These are phyloP conservation scores for Schizaphis graminum DNA, from an alignment of 2,888 invertebrate species.

Conservation along the genomic window DNA sequence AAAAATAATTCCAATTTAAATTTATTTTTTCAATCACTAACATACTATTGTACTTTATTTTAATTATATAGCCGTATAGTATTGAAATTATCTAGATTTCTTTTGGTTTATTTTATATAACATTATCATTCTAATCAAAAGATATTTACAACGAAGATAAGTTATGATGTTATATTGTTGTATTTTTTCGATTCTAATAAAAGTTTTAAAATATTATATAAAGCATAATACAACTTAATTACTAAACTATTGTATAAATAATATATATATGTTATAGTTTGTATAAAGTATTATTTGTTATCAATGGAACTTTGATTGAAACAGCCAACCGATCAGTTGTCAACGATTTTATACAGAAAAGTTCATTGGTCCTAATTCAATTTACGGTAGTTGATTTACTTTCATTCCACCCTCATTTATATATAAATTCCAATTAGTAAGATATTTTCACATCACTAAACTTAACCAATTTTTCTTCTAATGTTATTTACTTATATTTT, in stretches of 20 bases:
- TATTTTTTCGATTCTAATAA: background rate
- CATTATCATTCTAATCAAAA: background rate
- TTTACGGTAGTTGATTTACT: background rate
- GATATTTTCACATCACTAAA: background rate
- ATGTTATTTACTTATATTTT: background rate
- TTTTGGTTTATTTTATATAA: background rate
- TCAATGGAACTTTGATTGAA: background rate
- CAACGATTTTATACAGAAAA: background rate
- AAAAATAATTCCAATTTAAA: background rate
- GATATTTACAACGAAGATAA: background rate
- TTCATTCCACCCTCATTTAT: background rate
- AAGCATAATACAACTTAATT: background rate
- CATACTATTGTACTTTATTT: background rate
- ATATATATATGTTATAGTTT: too few relatives aligned
- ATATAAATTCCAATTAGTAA: background rate
- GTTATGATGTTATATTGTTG: background rate
- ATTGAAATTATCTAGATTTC: background rate
- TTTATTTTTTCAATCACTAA: background rate
- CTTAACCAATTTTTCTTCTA: background rate
- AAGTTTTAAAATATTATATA: background rate
- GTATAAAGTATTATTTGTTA: background rate
- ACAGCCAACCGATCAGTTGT: background rate
- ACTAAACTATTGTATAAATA: background rate
- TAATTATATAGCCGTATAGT: background rate
- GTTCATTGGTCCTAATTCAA: too few relatives aligned